A percentile compares a stretch with the other conserved stretches of the same genome.
Conservation (phyloP, 2,113 vertebrate genomes). For the Anas platyrhynchos region DNA sequence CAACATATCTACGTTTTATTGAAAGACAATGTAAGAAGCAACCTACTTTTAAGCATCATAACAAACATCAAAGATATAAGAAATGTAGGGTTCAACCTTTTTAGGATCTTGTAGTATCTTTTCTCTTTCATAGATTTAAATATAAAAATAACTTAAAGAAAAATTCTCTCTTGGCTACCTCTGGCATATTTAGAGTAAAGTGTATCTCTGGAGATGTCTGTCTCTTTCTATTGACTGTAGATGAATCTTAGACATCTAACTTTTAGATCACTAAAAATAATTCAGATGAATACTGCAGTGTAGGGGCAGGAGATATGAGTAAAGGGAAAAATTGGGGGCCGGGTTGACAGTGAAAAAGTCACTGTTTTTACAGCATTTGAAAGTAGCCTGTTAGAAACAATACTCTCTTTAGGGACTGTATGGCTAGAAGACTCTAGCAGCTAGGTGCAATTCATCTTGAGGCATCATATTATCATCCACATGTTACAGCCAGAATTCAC, state of each 20-base stretch:
- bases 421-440: neutral
- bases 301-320: neutral
- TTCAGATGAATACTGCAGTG: neutral
- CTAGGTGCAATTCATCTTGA: neutral
- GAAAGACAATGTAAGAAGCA: neutral
- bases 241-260: neutral
- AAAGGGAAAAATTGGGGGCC: neutral
- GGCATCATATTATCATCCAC: neutral
- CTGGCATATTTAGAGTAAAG: neutral
- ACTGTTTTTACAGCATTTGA: neutral
- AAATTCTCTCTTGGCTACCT: neutral
- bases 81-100: neutral
- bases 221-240: neutral
- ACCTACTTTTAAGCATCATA: neutral
- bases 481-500: constrained; percentile 14
- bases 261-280: neutral
- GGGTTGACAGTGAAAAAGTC: neutral
- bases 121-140: neutral
- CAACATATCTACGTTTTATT: neutral
- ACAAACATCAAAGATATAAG: neutral
- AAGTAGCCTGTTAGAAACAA: neutral
- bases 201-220: neutral
- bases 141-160: neutral
- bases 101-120: neutral
- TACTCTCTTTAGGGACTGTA: neutral